phyloP scores from a whole-genome alignment of 1,140 invertebrate species.

The Adelges cooleyi region DNA sequence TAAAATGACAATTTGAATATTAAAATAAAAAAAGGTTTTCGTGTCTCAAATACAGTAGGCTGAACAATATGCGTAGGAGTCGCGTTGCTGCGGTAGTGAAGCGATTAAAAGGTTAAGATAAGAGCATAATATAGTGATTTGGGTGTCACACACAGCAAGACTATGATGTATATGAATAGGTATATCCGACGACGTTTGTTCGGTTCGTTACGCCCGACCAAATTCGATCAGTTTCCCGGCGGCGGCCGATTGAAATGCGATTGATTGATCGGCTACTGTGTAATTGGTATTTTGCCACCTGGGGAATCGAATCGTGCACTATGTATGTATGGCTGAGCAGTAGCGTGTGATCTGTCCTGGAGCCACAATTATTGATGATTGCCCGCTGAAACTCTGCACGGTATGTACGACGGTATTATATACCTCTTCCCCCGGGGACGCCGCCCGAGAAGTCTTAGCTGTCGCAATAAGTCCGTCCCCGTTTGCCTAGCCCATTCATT shows the following conservation, averaged over 20 bases:
- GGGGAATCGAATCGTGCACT: slow-evolving; percentile 4
- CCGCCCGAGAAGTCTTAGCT: neutral
- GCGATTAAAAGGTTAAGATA: too few relatives aligned
- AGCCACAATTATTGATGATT: slow-evolving; percentile 27
- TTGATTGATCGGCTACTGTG: slow-evolving; percentile 24
- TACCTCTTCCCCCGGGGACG: neutral
- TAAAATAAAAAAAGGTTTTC: too few relatives aligned
- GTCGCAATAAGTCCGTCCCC: slow-evolving; percentile 8
- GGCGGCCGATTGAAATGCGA: slow-evolving; percentile 24
- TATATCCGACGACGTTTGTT: neutral
- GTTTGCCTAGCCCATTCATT: too few relatives aligned
- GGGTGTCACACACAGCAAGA: too few relatives aligned
- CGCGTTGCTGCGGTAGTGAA: too few relatives aligned
- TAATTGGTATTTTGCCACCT: slow-evolving; percentile 28
- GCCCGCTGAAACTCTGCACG: neutral
- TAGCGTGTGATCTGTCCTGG: neutral
- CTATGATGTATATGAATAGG: too few relatives aligned
- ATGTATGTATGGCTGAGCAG: neutral
- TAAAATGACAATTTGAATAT: too few relatives aligned
- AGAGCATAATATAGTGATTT: too few relatives aligned
- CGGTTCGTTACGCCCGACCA: slow-evolving; percentile 24
- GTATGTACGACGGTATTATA: neutral
- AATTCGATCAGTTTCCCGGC: slow-evolving; percentile 25
- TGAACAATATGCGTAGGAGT: too few relatives aligned
- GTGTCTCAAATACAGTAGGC: too few relatives aligned